A percentile compares a stretch with the other conserved stretches of the same genome.
Evolutionary conservation across 1,140 invertebrate species (phyloP).

Genomic region (Capitella teleta): DNA sequence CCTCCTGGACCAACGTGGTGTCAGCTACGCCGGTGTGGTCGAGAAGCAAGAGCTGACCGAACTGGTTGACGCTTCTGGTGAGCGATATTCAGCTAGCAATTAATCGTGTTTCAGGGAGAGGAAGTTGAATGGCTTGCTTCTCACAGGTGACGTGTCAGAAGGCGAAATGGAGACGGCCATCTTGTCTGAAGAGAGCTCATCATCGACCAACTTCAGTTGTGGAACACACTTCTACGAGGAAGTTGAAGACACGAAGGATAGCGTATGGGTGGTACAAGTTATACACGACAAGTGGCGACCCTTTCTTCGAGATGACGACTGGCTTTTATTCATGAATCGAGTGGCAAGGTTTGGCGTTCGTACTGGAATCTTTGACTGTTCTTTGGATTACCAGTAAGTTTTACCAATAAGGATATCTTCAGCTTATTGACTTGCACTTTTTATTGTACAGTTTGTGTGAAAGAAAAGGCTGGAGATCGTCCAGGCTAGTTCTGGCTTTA

Average conservation of each 20-base stretch:
- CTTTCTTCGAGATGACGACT: conserved; percentile 21
- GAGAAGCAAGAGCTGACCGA: conserved; percentile 46
- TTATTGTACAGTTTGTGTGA: conserved; percentile 40
- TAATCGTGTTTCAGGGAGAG: too few species aligned
- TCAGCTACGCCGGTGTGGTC: conserved; percentile 44
- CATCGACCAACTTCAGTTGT: conserved; percentile 42
- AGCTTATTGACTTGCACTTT: not conserved
- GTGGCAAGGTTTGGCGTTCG: conserved; percentile 44
- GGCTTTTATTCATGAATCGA: conserved; percentile 40
- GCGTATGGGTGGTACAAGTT: conserved; percentile 48
- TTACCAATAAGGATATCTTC: not conserved
- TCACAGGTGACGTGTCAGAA: conserved; percentile 30
- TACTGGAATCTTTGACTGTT: conserved; percentile 45
- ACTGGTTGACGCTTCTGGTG: conserved; percentile 44
- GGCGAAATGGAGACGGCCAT: conserved; percentile 24
- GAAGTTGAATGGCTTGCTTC: not conserved
- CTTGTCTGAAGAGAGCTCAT: conserved; percentile 16
- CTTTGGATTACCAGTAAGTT: conserved; percentile 36
- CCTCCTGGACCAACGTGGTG: conserved; percentile 44
- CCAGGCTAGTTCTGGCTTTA: conserved; percentile 44
- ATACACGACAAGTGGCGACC: conserved; percentile 1
- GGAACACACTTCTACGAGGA: conserved; percentile 46
- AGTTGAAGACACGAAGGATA: conserved; percentile 50
- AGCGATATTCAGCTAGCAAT: conserved; percentile 6
- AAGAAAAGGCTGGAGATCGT: conserved; percentile 42